A percentile compares a stretch with the other conserved stretches of the same genome.
Evolutionary conservation across 2,113 vertebrate genomes (phyloP).

Genomic region (Porphyrio hochstetteri): DNA sequence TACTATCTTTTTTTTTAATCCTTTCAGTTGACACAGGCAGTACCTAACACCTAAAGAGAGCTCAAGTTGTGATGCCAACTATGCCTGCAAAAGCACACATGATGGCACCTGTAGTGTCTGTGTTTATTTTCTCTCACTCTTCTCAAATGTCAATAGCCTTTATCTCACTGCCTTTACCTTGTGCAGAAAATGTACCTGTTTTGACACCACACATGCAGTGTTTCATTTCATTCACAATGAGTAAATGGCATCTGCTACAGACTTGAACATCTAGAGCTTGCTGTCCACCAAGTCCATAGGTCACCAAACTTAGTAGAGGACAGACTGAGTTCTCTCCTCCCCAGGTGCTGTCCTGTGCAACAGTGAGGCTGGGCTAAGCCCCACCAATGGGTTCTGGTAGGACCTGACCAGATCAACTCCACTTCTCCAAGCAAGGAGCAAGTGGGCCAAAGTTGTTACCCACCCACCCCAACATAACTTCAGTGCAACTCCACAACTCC

Average conservation of each 20-base stretch:
- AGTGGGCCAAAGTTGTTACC: background rate
- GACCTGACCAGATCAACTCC: background rate
- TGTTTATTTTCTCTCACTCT: background rate
- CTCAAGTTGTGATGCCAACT: background rate
- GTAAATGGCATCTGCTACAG: background rate
- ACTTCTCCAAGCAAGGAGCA: background rate
- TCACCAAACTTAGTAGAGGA: background rate
- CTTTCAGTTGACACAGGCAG: constrained; percentile 4
- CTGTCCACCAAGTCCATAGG: no score
- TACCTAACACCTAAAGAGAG: background rate
- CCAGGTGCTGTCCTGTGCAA: background rate
- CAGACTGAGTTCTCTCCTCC: background rate
- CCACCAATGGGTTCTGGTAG: background rate
- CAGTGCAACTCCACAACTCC: background rate
- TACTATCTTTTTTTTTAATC: no score
- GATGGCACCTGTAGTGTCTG: background rate
- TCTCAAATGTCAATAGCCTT: background rate
- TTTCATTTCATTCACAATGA: background rate
- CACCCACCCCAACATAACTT: background rate
- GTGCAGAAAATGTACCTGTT: background rate
- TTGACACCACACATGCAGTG: background rate
- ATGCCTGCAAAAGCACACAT: background rate
- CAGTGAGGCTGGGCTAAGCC: rapidly evolving
- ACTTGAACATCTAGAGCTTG: background rate
- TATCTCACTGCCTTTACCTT: background rate